phyloP scores from a whole-genome alignment of 2,113 vertebrate species.

The Phylloscopus trochilus region DNA sequence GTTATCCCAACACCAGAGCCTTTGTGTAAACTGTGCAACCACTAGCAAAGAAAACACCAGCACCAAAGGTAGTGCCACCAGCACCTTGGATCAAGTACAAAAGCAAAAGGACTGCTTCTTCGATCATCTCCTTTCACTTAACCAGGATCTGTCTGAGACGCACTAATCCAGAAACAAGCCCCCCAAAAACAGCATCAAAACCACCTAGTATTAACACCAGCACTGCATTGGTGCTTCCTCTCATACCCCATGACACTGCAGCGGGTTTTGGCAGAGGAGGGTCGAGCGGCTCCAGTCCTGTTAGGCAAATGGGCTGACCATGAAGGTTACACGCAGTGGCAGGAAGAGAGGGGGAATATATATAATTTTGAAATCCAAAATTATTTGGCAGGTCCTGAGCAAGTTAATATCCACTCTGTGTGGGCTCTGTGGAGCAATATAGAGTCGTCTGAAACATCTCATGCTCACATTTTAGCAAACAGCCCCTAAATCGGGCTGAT shows the following conservation, averaged over 20 bases:
- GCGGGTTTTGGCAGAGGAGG: rapidly evolving
- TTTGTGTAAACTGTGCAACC: not conserved
- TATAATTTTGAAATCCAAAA: constrained; percentile 7
- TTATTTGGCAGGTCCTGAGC: constrained; percentile 14
- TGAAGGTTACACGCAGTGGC: rapidly evolving
- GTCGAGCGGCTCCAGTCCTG: rapidly evolving
- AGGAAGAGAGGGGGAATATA: not conserved
- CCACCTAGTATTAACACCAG: not conserved
- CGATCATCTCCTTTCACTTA: not conserved
- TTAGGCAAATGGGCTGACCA: not conserved
- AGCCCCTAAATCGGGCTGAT: not conserved
- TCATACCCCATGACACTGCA: rapidly evolving
- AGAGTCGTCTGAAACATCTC: not conserved
- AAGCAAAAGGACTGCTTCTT: not conserved
- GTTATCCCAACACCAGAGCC: not conserved
- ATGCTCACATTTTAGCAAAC: not conserved
- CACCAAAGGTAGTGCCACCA: not conserved
- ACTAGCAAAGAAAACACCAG: not conserved
- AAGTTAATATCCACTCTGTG: not conserved
- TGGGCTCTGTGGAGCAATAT: constrained; percentile 1
- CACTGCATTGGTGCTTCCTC: not conserved
- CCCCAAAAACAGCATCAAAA: not conserved
- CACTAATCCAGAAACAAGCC: not conserved
- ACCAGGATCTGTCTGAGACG: not conserved
- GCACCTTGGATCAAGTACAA: not conserved